phyloP scores from a whole-genome alignment of 1,140 invertebrate species.

The Oscheius sp. region DNA sequence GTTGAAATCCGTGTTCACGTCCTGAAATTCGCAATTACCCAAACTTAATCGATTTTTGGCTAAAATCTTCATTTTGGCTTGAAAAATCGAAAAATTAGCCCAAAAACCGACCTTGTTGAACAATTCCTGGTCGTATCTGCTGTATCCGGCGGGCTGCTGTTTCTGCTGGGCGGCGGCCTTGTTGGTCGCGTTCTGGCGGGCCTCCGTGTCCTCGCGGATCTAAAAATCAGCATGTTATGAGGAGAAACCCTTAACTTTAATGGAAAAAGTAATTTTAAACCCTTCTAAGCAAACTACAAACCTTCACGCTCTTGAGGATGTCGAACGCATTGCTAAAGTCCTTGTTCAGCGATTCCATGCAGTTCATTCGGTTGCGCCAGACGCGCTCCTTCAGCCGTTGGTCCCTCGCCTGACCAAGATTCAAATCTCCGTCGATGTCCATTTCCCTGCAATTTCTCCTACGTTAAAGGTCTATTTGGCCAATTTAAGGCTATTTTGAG shows the following conservation, averaged over 20 bases:
- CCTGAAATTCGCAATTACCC: conserved; percentile 18
- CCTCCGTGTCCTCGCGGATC: neutral
- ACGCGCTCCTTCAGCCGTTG: conserved; percentile 18
- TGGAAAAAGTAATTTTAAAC: neutral
- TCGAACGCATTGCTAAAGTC: conserved; percentile 25
- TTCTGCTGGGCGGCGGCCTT: neutral
- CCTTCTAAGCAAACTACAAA: neutral
- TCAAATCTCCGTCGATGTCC: neutral
- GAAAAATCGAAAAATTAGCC: neutral
- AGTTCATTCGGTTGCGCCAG: conserved; percentile 29
- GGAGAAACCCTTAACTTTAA: neutral
- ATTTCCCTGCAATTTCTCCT: neutral
- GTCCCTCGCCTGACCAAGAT: neutral
- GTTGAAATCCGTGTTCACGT: conserved; percentile 52
- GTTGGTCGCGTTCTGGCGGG: neutral
- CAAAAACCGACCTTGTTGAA: conserved; percentile 42
- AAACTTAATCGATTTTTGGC: neutral
- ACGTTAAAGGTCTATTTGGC: neutral
- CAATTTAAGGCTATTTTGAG: neutral
- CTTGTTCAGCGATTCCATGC: conserved; percentile 28
- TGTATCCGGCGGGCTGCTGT: conserved; percentile 29
- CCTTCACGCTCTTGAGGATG: conserved; percentile 27
- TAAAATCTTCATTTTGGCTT: neutral
- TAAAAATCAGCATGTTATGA: neutral
- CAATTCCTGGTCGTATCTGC: conserved; percentile 57